Base-by-base conservation (phyloP, 2,113 vertebrate genomes). In the Syrrhaptes paradoxus region DNA sequence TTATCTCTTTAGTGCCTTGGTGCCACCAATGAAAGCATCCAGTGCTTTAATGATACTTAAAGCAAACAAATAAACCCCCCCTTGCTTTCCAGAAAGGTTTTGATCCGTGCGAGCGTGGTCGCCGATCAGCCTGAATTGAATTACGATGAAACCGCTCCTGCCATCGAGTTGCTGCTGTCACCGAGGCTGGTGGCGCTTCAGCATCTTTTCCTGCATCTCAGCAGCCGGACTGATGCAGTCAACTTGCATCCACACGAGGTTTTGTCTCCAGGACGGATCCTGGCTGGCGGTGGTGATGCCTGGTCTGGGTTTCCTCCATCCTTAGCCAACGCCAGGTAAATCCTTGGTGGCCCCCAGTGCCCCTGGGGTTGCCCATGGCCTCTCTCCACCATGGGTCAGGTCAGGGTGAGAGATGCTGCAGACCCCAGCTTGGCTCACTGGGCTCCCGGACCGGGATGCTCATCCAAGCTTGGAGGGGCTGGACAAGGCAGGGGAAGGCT, bases 61-160 rank as follows among this genome's bases (percentile, higher is more conserved):
- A 80, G 41, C 49, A 46, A 73, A 79, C 57, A 59, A 72, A 87
- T 28, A 36, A 86, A 38, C 29, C 1, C 25, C 63, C 5, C 24
- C 0, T 46, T 7, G 70, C 10, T 61, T 84, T 73, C 63, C 72
- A 31, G 91, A 34, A 65, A 73, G 95, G 72, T 73, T 88, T 73
- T 21, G 83, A 86, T 67, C 62, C 1, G 2, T 3, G 13, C 0
- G 7, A 89, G 25, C 0, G 0, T 4, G 4, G 76, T 25, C 61
- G 25, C 18, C 2, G 26, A 26, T 74, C 72, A 1, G 43, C 9
- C 46, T 45, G 58, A n/a, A 86, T 80, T 93, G 70, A 52, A 92
- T 81, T 68, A 95, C 16, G 76, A 62, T 62, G 61, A 81, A 73
- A 34, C 17, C 4, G 0, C 75, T 92, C 36, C 63, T 51, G 63